Conservation (phyloP, 2,797 vertebrate genomes). For the Argya squamiceps region DNA sequence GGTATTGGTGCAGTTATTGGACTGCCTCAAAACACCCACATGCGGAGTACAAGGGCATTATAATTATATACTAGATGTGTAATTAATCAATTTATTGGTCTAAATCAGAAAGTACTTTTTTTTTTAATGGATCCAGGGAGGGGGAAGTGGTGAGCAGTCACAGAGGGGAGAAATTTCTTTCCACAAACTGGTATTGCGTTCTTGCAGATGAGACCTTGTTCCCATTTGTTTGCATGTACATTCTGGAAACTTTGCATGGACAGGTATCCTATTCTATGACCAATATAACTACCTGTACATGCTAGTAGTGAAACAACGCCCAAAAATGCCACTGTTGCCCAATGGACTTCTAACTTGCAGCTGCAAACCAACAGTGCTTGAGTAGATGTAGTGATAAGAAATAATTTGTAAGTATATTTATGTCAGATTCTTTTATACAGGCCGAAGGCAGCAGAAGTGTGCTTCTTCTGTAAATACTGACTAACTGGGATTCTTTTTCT, state of each 20-base stretch:
- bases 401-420: neutral
- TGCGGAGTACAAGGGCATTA: neutral
- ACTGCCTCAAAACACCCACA: neutral
- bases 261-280: neutral
- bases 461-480: neutral
- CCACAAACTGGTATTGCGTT: neutral
- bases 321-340: neutral
- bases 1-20: neutral
- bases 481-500: neutral
- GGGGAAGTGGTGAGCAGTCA: fast-evolving
- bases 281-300: neutral
- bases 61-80: neutral
- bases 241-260: neutral
- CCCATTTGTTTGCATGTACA: neutral
- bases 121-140: neutral
- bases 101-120: neutral
- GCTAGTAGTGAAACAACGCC: neutral
- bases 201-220: neutral
- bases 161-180: neutral
- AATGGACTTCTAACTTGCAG: neutral
- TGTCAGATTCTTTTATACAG: neutral
- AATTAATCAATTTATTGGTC: neutral
- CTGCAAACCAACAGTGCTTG: neutral
- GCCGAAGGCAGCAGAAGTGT: neutral
- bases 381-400: neutral